phyloP scores from a whole-genome alignment of 1,140 invertebrate species.

The Andricus grossulariae region DNA sequence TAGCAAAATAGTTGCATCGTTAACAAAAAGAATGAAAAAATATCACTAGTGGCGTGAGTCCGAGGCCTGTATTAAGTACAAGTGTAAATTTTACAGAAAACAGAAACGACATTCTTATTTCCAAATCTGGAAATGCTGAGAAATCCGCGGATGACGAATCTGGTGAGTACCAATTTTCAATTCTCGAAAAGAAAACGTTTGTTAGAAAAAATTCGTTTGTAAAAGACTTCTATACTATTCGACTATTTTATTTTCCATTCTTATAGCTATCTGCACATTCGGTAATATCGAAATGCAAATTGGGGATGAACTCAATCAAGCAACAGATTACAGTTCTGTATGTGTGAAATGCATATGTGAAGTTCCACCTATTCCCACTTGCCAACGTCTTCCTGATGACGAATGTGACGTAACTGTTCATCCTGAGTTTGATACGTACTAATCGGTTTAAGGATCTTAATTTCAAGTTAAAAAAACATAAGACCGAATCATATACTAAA shows the following conservation, averaged over 20 bases:
- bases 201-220: not conserved
- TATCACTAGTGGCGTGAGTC: too few relatives aligned
- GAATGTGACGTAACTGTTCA: not conserved
- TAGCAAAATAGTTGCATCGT: too few relatives aligned
- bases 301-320: too few relatives aligned
- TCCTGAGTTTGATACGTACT: not conserved
- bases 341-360: too few relatives aligned
- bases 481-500: too few relatives aligned
- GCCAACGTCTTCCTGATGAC: constrained; percentile 47
- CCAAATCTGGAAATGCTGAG: not conserved
- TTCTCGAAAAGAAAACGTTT: not conserved
- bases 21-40: too few relatives aligned
- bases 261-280: constrained; percentile 53
- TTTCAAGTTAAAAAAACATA: too few relatives aligned
- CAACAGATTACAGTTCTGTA: too few relatives aligned
- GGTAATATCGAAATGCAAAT: constrained; percentile 56
- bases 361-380: constrained; percentile 58
- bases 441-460: too few relatives aligned
- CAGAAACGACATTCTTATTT: constrained; percentile 45
- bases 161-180: not conserved
- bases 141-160: not conserved
- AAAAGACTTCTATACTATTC: constrained; percentile 17
- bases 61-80: constrained; percentile 16
- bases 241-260: too few relatives aligned
- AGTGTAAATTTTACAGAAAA: constrained; percentile 46